Base-by-base conservation (phyloP, 2,113 vertebrate genomes). In the Ictalurus punctatus region DNA sequence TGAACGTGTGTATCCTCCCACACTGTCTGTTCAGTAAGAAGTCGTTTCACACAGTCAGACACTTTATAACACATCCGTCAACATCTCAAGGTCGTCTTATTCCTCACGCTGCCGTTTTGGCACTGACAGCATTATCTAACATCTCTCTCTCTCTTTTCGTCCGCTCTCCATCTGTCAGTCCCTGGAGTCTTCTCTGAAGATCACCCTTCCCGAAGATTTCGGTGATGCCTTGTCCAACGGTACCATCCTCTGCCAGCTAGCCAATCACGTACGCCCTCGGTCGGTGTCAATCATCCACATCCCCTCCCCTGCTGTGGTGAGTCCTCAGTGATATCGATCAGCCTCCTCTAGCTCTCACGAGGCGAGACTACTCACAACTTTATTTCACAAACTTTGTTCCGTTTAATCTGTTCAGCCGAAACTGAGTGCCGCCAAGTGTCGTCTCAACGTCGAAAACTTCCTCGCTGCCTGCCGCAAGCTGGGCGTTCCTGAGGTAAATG, bases 301-400 rank as follows among this genome's bases (percentile, higher is more conserved):
- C 82, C 97, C 97, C 54, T 98, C 97, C 0, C 97, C 97, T 6
- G 97, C 97, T 16, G 97, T 98, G 96, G 97, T 98, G 92, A 96
- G 96, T 82, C 63, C 37, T 73, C 27, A 17, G 21, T 44, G 34
- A 58, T 19, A 6, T 30, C 4, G 19, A 48, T 76, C n/a, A 91
- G 69, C 10, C 21, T 76, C 48, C 23, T 48, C 25, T 10, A 61
- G 44, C 69, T 7, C 25, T 81, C 19, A 3, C 7, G 23, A 85
- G 8, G 25, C 19, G 3, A 10, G 21, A 40, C 2, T 48, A 40
- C 74, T 30, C 2, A 40, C 34, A 17, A 79, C 37, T 14, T 37
- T 27, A 30, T 67, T 58, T 73, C 74, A 34, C 23, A 80, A 52
- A 81, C 59, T 81, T 40, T 74, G 27, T 84, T 76, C 69, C 13